Evolutionary conservation across 2,888 invertebrate genomes (phyloP).

Genomic region (Iphiclides podalirius): DNA sequence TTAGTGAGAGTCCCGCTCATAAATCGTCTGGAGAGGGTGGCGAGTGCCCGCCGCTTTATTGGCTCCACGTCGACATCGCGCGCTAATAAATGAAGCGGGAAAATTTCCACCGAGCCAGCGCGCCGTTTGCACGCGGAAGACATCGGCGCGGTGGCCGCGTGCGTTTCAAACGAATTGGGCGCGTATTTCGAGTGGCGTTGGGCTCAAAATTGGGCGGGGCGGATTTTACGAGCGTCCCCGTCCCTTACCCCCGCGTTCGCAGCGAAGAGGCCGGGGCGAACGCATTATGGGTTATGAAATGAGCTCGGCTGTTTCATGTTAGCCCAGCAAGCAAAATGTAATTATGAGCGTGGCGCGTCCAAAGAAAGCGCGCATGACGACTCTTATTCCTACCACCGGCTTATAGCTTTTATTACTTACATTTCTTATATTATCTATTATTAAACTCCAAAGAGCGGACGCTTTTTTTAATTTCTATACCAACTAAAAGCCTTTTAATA

Average conservation of each 20-base stretch:
- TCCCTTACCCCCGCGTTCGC: conserved; percentile 41
- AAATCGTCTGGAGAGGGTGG: conserved; percentile 74
- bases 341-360: conserved; percentile 63
- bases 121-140: conserved; percentile 63
- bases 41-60: conserved; percentile 64
- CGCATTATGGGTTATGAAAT: conserved; percentile 76
- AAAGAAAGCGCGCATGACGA: conserved; percentile 66
- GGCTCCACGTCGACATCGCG: conserved; percentile 67
- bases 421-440: too few species aligned
- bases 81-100: conserved; percentile 78
- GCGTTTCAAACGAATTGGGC: conserved; percentile 49
- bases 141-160: conserved; percentile 43
- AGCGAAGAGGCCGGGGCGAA: conserved; percentile 46
- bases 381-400: conserved; percentile 21
- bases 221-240: conserved; percentile 46
- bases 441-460: too few species aligned
- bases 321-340: conserved; percentile 67
- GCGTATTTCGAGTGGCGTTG: conserved; percentile 44
- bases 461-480: too few species aligned
- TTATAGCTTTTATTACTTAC: conserved; percentile 15
- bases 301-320: conserved; percentile 69
- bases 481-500: too few species aligned
- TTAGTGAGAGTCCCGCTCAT: conserved; percentile 71
- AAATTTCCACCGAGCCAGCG: conserved; percentile 66
- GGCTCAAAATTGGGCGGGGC: conserved; percentile 54